Percentiles rank a stretch among this genome's conserved stretches.
phyloP scores from a whole-genome alignment of 2,797 vertebrate genomes.

The Mormyrops boulengeri region DNA sequence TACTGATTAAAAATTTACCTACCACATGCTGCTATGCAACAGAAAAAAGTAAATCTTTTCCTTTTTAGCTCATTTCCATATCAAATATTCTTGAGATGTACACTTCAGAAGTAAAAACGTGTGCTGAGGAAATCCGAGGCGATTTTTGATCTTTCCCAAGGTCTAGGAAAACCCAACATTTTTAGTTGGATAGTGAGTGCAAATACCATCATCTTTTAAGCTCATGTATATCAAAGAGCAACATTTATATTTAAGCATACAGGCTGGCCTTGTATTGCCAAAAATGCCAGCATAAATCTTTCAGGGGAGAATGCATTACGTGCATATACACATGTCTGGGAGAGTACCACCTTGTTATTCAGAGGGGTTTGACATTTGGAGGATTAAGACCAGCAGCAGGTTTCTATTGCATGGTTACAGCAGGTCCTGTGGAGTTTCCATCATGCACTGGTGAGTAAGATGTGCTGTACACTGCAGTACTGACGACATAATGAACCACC shows the following conservation, averaged over 20 bases:
- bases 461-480: conserved; percentile 40
- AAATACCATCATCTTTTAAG: conserved; percentile 58
- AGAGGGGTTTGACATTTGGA: conserved; percentile 27
- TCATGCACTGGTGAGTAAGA: conserved; percentile 74
- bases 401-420: conserved; percentile 24
- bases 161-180: conserved; percentile 33
- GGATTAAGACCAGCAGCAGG: conserved; percentile 31
- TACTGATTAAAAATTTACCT: conserved; percentile 63
- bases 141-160: conserved; percentile 26
- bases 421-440: conserved; percentile 66
- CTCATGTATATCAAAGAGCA: conserved; percentile 67
- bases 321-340: conserved; percentile 26
- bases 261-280: conserved; percentile 45
- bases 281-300: conserved; percentile 31
- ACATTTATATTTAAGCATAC: conserved; percentile 62
- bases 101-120: conserved; percentile 35
- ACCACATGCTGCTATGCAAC: conserved; percentile 61
- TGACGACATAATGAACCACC: conserved; percentile 9
- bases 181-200: conserved; percentile 42
- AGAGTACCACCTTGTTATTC: conserved; percentile 30
- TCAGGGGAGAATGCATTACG: conserved; percentile 28
- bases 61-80: conserved; percentile 53
- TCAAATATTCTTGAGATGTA: conserved; percentile 44
- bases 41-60: conserved; percentile 59
- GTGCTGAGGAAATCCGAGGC: conserved; percentile 35